Conservation (phyloP, 2,113 vertebrate genomes). For the Cacatua alba region DNA sequence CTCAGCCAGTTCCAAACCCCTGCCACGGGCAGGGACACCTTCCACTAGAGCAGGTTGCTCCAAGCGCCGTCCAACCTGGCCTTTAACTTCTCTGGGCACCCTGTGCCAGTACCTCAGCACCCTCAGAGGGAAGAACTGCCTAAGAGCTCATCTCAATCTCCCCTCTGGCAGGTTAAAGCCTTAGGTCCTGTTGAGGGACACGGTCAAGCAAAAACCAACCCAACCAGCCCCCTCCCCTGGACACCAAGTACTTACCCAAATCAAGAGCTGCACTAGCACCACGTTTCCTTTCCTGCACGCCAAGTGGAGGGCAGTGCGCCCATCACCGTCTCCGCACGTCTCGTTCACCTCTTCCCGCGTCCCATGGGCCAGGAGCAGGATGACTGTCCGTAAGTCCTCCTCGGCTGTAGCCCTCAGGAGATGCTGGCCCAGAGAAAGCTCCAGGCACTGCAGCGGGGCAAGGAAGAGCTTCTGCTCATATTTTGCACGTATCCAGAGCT, state of each 20-base stretch:
- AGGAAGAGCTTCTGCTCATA: slow-evolving; percentile 97
- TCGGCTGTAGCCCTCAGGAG: slow-evolving; percentile 88
- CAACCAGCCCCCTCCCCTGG: neutral
- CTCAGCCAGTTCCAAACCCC: neutral
- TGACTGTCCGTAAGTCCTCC: slow-evolving; percentile 88
- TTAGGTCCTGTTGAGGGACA: neutral
- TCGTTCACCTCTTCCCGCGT: slow-evolving; percentile 93
- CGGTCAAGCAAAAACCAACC: neutral
- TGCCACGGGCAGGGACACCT: neutral
- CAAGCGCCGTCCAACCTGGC: neutral
- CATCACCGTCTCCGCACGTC: slow-evolving; percentile 91
- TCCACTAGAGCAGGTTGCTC: neutral
- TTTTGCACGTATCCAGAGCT: slow-evolving; percentile 96
- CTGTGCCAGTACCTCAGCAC: neutral
- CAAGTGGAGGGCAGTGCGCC: slow-evolving; percentile 92
- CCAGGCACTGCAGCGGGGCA: slow-evolving; percentile 79
- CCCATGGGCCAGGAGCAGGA: slow-evolving; percentile 91
- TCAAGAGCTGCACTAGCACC: slow-evolving; percentile 90
- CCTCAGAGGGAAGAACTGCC: neutral
- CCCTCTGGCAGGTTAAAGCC: neutral
- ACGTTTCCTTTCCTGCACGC: slow-evolving; percentile 90
- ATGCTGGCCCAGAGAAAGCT: slow-evolving; percentile 90
- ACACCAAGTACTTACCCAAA: slow-evolving; percentile 84
- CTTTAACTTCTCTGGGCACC: neutral
- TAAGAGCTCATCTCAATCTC: neutral